Base-by-base conservation (phyloP, 2,113 vertebrate species). In the Onychostoma macrolepis region DNA sequence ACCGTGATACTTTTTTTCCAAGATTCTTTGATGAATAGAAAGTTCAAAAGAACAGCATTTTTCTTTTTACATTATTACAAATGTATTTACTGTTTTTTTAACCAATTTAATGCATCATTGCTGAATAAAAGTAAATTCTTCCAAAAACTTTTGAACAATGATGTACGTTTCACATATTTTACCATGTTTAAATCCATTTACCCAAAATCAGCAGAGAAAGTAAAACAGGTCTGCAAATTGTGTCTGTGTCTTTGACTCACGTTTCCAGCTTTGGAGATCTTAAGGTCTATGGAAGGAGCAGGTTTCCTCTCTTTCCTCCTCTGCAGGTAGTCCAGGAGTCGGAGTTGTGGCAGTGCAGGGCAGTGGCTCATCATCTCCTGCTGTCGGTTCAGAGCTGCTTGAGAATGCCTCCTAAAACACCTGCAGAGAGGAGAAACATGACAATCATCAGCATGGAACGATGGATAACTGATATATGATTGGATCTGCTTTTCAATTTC, bases 251-350 rank as follows among this genome's bases (percentile, higher is more conserved):
- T 92, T 96, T 1, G 38, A 82, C 82, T 94, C 91, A 99, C 98
- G 79, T 98, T 99, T 93, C 98, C 98, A 89, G 97, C 96, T 94
- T 98, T 99, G 90, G 97, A 99, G 93, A 99, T 98, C 94, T 99
- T 99, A 85, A 99, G 97, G 94, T 99, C 98, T 88, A 98, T 96
- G 36, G 91, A 93, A 56, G 97, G 97, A 41, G 94, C 91, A 78
- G 96, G 94, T 94, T 97, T 99, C 92, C 97, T 96, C 89, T 99
- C 97, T 87, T 98, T 99, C 90, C 96, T 97, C 91, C 96, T 97
- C 92, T 98, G 98, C 88, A 99, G 94, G 93, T 99, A 99, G 92
- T 99, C 98, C 72, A 97, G 96, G 86, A 99, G 94, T 86, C 94
- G 95, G 78, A 99, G 95, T 93, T 98, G 98, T 63, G 97, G 97